Evolutionary conservation across 1,140 invertebrate genomes (phyloP).

Genomic region (Ooceraea biroi): DNA sequence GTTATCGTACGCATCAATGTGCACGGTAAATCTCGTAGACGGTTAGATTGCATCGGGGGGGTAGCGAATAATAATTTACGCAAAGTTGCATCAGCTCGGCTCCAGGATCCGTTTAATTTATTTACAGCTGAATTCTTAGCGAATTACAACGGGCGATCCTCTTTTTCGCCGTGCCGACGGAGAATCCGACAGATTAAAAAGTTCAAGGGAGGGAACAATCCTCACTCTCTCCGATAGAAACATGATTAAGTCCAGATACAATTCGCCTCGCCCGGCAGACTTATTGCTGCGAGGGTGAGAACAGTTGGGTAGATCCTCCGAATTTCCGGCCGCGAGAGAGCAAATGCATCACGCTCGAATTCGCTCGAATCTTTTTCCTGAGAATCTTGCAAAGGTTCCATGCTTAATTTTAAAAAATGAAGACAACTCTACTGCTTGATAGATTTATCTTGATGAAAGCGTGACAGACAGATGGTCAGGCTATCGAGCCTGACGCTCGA

Average conservation of each 20-base stretch:
- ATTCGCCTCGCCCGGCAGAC: constrained; percentile 37
- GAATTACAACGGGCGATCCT: constrained; percentile 29
- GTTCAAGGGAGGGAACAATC: not conserved
- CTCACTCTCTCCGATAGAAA: constrained; percentile 33
- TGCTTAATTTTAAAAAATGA: not conserved
- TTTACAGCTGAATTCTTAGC: constrained; percentile 24
- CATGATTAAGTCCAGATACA: constrained; percentile 55
- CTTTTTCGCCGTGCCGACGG: not conserved
- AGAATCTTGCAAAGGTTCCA: not conserved
- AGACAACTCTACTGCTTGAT: not conserved
- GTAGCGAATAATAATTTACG: not conserved
- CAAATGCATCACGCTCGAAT: no score
- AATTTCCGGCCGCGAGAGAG: no score
- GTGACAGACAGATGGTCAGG: not conserved
- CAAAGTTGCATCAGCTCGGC: not conserved
- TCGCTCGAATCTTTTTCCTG: constrained; percentile 33
- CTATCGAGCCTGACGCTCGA: no score
- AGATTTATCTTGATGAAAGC: not conserved
- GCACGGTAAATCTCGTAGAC: no score
- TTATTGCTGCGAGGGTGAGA: constrained; percentile 29
- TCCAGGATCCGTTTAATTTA: constrained; percentile 28
- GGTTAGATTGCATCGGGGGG: no score
- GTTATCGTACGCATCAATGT: no score
- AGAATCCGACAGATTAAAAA: constrained; percentile 52
- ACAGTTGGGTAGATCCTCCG: no score